Evolutionary conservation across 2,797 vertebrate genomes (phyloP).

Genomic region (Gallinago solitaria): DNA sequence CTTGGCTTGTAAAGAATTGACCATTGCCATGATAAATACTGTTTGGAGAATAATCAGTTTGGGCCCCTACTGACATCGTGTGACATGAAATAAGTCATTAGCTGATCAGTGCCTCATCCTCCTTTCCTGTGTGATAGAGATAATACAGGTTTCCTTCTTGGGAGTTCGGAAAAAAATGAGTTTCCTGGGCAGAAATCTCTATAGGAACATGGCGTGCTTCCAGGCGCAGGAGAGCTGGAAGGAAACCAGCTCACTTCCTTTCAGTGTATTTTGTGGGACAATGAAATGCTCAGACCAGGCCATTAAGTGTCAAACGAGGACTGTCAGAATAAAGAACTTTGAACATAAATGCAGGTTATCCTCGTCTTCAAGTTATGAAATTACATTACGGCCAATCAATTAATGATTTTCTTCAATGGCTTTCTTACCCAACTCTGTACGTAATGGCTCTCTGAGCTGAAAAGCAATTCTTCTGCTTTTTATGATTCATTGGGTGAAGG

Average conservation of each 20-base stretch:
- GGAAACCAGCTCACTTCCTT: neutral
- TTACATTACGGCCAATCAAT: neutral
- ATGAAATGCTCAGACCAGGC: neutral
- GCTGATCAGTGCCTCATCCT: neutral
- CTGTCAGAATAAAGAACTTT: neutral
- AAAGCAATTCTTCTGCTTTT: neutral
- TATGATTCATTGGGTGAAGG: neutral
- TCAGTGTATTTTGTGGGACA: neutral
- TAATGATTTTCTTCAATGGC: neutral
- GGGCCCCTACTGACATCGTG: accelerated
- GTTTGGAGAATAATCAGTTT: neutral
- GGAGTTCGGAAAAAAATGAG: neutral
- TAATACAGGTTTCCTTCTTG: neutral
- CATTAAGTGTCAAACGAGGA: neutral
- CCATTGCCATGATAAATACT: neutral
- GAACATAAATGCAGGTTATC: neutral
- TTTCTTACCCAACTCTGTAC: neutral
- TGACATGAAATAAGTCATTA: neutral
- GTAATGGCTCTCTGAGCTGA: neutral
- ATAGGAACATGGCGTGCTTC: neutral
- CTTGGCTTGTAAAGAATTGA: neutral
- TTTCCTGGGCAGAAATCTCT: neutral
- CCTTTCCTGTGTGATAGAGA: neutral
- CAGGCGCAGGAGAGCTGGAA: neutral
- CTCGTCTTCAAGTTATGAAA: neutral